phyloP scores from a whole-genome alignment of 2,888 invertebrate genomes.

The Acronicta alni region DNA sequence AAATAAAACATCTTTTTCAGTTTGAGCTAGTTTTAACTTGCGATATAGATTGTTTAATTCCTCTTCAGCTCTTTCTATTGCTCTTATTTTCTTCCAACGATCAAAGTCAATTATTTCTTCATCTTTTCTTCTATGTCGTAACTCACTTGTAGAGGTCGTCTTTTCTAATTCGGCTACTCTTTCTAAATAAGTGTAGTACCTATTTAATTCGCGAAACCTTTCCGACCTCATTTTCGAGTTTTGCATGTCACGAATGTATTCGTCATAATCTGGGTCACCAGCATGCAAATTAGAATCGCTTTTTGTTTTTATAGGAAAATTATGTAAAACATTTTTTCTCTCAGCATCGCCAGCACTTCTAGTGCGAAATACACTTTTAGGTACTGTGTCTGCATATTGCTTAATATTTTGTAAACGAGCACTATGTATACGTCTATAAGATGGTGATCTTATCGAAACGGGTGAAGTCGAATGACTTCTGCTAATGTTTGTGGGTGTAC shows the following conservation, averaged over 20 bases:
- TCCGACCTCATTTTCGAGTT: slow-evolving; percentile 92
- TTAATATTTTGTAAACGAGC: slow-evolving; percentile 79
- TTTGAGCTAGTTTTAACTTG: slow-evolving; percentile 94
- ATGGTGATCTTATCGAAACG: slow-evolving; percentile 91
- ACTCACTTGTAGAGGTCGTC: slow-evolving; percentile 91
- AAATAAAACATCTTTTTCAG: slow-evolving; percentile 95
- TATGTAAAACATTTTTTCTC: slow-evolving; percentile 61
- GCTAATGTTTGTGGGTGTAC: slow-evolving; percentile 57
- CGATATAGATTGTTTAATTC: slow-evolving; percentile 94
- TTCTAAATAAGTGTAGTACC: slow-evolving; percentile 95
- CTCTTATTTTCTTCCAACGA: slow-evolving; percentile 94
- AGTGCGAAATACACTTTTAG: slow-evolving; percentile 87
- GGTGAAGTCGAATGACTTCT: slow-evolving; percentile 88
- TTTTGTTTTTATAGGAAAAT: slow-evolving; percentile 67
- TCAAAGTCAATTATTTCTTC: slow-evolving; percentile 96
- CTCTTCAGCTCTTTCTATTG: slow-evolving; percentile 94
- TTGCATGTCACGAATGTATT: slow-evolving; percentile 91
- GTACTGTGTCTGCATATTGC: slow-evolving; percentile 68
- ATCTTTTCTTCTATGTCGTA: slow-evolving; percentile 92
- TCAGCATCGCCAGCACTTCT: slow-evolving; percentile 92
- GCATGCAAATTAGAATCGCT: slow-evolving; percentile 77
- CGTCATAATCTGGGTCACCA: slow-evolving; percentile 91
- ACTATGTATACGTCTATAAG: slow-evolving; percentile 90
- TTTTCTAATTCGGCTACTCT: slow-evolving; percentile 95
- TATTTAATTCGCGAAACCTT: slow-evolving; percentile 95